Percentiles rank a stretch among this genome's conserved stretches.
Evolutionary conservation across 2,888 invertebrate genomes (phyloP).

Genomic region (Rhamphomyia laevipes): DNA sequence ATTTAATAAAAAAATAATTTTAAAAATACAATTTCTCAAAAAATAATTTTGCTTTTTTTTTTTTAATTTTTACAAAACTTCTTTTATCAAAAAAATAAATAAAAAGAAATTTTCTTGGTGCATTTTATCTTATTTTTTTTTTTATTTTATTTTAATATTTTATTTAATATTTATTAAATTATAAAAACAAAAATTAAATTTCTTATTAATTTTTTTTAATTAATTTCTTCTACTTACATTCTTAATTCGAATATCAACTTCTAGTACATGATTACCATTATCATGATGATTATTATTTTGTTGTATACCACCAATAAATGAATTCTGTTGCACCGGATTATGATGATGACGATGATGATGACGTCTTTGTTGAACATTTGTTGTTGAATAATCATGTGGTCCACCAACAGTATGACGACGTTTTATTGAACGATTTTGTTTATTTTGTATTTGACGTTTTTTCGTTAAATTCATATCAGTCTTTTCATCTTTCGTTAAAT

Average conservation of each 20-base stretch:
- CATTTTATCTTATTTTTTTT: too few relatives aligned
- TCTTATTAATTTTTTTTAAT: background rate
- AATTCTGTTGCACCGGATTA: constrained; percentile 18
- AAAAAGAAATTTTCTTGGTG: too few relatives aligned
- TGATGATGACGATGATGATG: constrained; percentile 24
- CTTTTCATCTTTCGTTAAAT: constrained; percentile 59
- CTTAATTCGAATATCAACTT: constrained; percentile 29
- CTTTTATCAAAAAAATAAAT: too few relatives aligned
- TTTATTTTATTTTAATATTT: too few relatives aligned
- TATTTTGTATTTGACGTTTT: constrained; percentile 47
- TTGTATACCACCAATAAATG: constrained; percentile 1
- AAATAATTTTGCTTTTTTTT: too few relatives aligned
- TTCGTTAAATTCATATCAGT: constrained; percentile 70
- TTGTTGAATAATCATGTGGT: constrained; percentile 59
- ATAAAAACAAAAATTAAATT: too few relatives aligned
- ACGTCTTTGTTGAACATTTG: constrained; percentile 20
- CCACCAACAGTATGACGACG: constrained; percentile 87
- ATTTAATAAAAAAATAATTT: too few relatives aligned
- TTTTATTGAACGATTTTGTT: constrained; percentile 55
- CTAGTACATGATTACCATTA: constrained; percentile 30
- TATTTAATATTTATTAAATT: too few relatives aligned
- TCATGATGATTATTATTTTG: constrained; percentile 14
- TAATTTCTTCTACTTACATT: background rate
- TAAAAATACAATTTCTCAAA: too few relatives aligned
- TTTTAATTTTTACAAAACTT: too few relatives aligned